A percentile compares a stretch with the other conserved stretches of the same genome.
phyloP scores from a whole-genome alignment of 2,113 vertebrate genomes.

The Pterocles gutturalis region DNA sequence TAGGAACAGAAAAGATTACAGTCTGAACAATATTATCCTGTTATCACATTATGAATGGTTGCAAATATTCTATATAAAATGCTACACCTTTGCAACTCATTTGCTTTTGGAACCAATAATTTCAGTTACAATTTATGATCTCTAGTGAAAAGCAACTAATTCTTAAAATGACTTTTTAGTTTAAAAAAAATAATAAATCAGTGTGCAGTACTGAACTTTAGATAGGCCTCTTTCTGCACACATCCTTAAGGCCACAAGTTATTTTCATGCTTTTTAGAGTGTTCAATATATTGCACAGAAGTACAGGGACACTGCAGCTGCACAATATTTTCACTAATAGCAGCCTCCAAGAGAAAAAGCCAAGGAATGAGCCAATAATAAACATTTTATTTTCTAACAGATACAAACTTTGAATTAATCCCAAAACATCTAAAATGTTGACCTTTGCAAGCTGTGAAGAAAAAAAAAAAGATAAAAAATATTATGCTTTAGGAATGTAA shows the following conservation, averaged over 20 bases:
- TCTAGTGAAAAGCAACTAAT: neutral
- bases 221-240: conserved; percentile 7
- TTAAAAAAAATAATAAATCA: neutral
- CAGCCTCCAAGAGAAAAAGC: neutral
- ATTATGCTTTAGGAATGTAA: neutral
- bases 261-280: conserved; percentile 29
- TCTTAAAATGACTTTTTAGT: neutral
- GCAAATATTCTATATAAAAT: conserved; percentile 20
- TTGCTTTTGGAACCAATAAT: conserved; percentile 16
- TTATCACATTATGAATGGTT: neutral
- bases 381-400: neutral
- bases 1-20: neutral
- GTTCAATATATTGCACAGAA: conserved; percentile 13
- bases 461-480: neutral
- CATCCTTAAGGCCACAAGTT: neutral
- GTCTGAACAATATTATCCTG: neutral
- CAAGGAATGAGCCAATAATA: neutral
- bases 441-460: neutral
- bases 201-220: neutral
- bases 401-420: neutral
- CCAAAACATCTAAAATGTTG: neutral
- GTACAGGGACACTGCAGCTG: neutral
- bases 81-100: neutral
- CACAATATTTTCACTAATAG: neutral
- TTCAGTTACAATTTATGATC: neutral